A percentile compares a stretch with the other conserved stretches of the same genome.
Conservation (phyloP, 2,888 invertebrate genomes). For the Dryomyza anilis region DNA sequence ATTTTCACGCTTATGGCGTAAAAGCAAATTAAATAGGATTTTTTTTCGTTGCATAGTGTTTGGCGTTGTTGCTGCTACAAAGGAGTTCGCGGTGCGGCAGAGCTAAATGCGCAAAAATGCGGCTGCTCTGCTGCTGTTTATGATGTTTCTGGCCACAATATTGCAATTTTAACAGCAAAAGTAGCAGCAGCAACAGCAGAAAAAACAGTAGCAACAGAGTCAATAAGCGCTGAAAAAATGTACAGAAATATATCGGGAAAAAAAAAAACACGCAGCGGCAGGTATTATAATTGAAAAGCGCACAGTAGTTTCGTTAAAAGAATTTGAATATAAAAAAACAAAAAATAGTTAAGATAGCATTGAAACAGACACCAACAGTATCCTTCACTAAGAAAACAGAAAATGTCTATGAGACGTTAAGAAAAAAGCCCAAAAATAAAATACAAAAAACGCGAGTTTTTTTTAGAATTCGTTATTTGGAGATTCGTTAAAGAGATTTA, state of each 20-base stretch:
- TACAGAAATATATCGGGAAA: not conserved
- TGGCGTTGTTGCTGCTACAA: not conserved
- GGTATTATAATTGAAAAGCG: conserved; percentile 1
- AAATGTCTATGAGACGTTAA: too few species aligned
- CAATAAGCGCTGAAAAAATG: not conserved
- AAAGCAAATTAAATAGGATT: conserved; percentile 19
- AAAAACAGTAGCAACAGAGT: not conserved
- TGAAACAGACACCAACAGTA: too few species aligned
- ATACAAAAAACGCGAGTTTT: too few species aligned
- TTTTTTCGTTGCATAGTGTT: not conserved
- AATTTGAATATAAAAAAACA: too few species aligned
- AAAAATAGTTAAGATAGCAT: too few species aligned
- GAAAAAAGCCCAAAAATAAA: too few species aligned
- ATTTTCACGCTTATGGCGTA: conserved; percentile 12
- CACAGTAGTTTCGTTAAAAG: too few species aligned
- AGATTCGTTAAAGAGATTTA: too few species aligned
- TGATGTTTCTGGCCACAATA: conserved; percentile 20
- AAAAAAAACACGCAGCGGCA: not conserved
- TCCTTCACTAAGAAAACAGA: too few species aligned
- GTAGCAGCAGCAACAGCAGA: not conserved
- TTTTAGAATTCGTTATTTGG: too few species aligned
- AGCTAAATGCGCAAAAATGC: conserved; percentile 5
- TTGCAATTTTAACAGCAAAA: conserved; percentile 3
- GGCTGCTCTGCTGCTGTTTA: too few species aligned
- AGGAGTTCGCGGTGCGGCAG: not conserved